Conservation (phyloP, 2,797 vertebrate genomes). For the Labeo calbasu region DNA sequence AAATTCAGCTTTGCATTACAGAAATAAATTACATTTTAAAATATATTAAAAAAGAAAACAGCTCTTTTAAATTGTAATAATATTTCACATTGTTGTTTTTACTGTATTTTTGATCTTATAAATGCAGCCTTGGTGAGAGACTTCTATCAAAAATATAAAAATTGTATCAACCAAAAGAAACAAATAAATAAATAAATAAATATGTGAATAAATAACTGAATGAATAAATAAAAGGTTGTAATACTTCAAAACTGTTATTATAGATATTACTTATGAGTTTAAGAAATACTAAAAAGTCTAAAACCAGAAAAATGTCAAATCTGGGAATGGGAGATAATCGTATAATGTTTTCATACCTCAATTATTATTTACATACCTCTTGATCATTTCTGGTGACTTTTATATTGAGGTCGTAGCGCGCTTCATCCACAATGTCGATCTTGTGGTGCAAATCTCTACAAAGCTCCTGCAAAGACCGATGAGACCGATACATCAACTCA, state of each 20-base stretch:
- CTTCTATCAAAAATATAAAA: neutral
- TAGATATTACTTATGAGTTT: neutral
- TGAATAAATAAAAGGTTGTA: neutral
- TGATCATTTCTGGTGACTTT: conserved; percentile 74
- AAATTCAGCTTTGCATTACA: neutral
- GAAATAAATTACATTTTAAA: neutral
- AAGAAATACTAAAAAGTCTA: neutral
- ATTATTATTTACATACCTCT: conserved; percentile 57
- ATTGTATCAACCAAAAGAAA: neutral
- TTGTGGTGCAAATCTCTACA: conserved; percentile 72
- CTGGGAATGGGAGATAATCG: neutral
- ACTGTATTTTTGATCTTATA: neutral
- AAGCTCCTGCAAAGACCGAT: conserved; percentile 64
- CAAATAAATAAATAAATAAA: neutral
- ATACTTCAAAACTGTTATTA: neutral
- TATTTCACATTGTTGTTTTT: neutral
- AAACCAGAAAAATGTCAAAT: neutral
- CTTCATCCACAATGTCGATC: conserved; percentile 74
- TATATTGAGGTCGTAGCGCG: conserved; percentile 67
- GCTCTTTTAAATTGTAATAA: neutral
- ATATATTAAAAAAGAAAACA: neutral
- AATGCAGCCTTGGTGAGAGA: neutral
- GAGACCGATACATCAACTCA: conserved; percentile 56
- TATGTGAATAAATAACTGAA: neutral
- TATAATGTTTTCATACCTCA: neutral